These are phyloP conservation scores for Drosophila kepulauana DNA, from an alignment of 1,140 invertebrate species.

Conservation along the genomic window DNA sequence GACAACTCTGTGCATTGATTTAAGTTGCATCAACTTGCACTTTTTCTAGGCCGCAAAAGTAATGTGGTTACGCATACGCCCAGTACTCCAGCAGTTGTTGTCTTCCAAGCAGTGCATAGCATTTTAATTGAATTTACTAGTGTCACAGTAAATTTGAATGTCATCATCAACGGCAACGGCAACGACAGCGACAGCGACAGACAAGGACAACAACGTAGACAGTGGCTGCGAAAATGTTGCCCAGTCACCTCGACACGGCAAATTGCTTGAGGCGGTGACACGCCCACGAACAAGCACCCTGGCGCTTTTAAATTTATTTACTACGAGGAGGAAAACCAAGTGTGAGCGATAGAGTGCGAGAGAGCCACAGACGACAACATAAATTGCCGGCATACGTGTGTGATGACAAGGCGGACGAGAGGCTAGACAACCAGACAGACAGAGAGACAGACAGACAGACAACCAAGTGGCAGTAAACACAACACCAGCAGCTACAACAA, in stretches of 20 bases:
- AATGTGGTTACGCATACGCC: constrained; percentile 43
- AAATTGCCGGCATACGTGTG: constrained; percentile 79
- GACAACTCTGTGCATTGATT: constrained; percentile 47
- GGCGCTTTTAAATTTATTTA: constrained; percentile 78
- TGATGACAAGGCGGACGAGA: constrained; percentile 69
- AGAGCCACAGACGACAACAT: constrained; percentile 63
- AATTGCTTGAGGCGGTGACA: constrained; percentile 60
- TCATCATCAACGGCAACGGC: constrained; percentile 57
- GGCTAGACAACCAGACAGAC: constrained; percentile 32
- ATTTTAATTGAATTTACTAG: constrained; percentile 82
- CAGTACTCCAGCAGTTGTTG: not conserved
- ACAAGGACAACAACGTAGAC: not conserved
- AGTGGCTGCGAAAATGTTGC: constrained; percentile 56
- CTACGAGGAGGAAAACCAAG: constrained; percentile 43
- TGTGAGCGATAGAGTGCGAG: constrained; percentile 40
- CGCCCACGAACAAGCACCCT: constrained; percentile 46
- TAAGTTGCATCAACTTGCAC: constrained; percentile 21
- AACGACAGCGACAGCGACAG: constrained; percentile 19
- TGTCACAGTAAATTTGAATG: constrained; percentile 70
- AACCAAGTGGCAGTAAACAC: constrained; percentile 33
- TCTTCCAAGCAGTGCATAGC: constrained; percentile 45
- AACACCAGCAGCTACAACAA: constrained; percentile 7
- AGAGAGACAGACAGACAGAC: constrained; percentile 3
- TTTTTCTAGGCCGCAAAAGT: constrained; percentile 53
- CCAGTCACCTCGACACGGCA: constrained; percentile 71